A percentile compares a stretch with the other conserved stretches of the same genome.
Conservation (phyloP, 2,113 vertebrate species). For the Serinus canaria region DNA sequence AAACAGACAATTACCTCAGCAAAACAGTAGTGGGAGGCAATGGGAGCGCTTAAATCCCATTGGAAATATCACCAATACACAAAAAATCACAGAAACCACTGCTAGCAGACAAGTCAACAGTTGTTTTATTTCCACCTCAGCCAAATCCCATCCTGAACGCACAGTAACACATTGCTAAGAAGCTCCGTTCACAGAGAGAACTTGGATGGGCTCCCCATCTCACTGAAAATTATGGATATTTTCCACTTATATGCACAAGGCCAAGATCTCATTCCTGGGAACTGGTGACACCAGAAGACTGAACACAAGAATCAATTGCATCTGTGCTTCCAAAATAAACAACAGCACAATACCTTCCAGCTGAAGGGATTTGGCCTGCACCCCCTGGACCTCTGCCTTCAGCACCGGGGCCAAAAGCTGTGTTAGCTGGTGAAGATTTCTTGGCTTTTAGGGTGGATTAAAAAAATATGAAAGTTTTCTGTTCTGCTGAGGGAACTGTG, state of each 20-base stretch:
- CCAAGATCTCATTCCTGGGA: constrained; percentile 3
- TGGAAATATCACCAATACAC: background rate
- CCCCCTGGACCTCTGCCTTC: background rate
- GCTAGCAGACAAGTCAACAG: background rate
- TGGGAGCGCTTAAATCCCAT: background rate
- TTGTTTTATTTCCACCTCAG: background rate
- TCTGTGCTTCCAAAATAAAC: constrained; percentile 37
- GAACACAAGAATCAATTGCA: background rate
- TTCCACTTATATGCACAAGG: background rate
- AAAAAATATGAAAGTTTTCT: background rate
- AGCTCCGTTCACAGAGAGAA: background rate
- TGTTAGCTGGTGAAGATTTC: background rate
- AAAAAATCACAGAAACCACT: background rate
- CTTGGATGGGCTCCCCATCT: background rate
- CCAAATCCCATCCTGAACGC: background rate
- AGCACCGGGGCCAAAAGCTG: background rate
- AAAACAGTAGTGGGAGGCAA: background rate
- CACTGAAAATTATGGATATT: background rate
- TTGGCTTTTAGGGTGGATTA: background rate
- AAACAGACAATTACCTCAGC: background rate
- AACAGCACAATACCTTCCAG: constrained; percentile 39
- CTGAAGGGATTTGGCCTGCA: constrained; percentile 14
- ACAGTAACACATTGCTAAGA: background rate
- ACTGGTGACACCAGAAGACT: background rate
- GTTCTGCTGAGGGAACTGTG: background rate